phyloP scores from a whole-genome alignment of 1,140 invertebrate species.

The Ceratitis capitata region DNA sequence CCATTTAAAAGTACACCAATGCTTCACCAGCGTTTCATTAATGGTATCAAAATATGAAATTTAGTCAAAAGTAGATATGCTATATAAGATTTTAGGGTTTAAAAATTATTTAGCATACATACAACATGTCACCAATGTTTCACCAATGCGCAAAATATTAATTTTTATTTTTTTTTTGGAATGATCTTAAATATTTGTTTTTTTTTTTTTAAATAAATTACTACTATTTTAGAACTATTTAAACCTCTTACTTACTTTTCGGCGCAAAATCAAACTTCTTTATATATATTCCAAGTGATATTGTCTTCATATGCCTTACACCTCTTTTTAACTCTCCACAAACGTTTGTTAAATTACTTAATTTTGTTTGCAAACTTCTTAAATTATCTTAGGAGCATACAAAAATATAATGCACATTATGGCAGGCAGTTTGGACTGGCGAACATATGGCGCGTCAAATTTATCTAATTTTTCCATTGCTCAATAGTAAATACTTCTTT shows the following conservation, averaged over 20 bases:
- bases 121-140: too few species aligned
- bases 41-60: background rate
- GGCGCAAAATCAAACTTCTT: too few species aligned
- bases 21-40: background rate
- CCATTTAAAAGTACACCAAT: background rate
- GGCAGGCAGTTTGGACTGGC: background rate
- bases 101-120: too few species aligned
- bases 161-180: background rate
- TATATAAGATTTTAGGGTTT: too few species aligned
- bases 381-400: background rate
- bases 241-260: too few species aligned
- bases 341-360: background rate
- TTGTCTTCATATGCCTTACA: background rate
- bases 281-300: background rate
- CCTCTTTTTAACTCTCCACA: background rate
- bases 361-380: constrained; percentile 36
- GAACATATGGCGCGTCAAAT: background rate
- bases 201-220: too few species aligned
- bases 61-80: too few species aligned
- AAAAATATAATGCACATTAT: background rate
- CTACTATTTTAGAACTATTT: too few species aligned
- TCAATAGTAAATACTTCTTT: background rate
- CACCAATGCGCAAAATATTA: background rate
- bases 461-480: background rate
- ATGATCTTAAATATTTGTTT: background rate